Conservation (phyloP, 2,888 invertebrate genomes). For the Lepeophtheirus nordmannii region DNA sequence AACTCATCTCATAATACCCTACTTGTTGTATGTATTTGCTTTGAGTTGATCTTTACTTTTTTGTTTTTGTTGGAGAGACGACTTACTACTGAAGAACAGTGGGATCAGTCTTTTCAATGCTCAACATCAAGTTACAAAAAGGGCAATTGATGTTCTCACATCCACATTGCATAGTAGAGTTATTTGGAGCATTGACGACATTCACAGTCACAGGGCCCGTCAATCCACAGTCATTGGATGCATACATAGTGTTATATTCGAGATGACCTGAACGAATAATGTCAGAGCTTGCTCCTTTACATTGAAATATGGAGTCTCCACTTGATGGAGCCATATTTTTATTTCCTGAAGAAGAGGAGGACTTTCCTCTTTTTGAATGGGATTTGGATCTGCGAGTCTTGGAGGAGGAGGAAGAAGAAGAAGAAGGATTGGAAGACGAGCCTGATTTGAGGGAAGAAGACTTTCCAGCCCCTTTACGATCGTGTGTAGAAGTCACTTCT, state of each 20-base stretch:
- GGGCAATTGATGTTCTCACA: constrained; percentile 25
- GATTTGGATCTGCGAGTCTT: not conserved
- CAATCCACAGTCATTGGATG: constrained; percentile 13
- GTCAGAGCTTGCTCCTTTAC: constrained; percentile 7
- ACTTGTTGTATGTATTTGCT: no score
- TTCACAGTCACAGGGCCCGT: constrained; percentile 19
- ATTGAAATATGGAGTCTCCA: not conserved
- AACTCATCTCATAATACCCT: no score
- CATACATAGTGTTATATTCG: constrained; percentile 10
- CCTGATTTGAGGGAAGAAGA: not conserved
- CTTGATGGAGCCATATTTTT: not conserved
- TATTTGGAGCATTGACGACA: constrained; percentile 23
- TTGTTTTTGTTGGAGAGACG: no score
- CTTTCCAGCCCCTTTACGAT: not conserved
- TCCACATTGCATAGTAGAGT: constrained; percentile 24
- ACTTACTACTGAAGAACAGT: constrained; percentile 12
- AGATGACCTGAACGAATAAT: constrained; percentile 18
- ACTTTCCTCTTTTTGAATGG: not conserved
- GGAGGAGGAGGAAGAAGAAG: not conserved
- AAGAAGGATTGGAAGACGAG: not conserved
- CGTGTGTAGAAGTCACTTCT: not conserved
- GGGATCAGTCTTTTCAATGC: constrained; percentile 22
- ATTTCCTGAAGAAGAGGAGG: not conserved
- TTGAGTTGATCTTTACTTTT: no score
- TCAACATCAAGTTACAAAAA: constrained; percentile 24